phyloP scores from a whole-genome alignment of 1,140 invertebrate genomes.

The Zaprionus nigranus region DNA sequence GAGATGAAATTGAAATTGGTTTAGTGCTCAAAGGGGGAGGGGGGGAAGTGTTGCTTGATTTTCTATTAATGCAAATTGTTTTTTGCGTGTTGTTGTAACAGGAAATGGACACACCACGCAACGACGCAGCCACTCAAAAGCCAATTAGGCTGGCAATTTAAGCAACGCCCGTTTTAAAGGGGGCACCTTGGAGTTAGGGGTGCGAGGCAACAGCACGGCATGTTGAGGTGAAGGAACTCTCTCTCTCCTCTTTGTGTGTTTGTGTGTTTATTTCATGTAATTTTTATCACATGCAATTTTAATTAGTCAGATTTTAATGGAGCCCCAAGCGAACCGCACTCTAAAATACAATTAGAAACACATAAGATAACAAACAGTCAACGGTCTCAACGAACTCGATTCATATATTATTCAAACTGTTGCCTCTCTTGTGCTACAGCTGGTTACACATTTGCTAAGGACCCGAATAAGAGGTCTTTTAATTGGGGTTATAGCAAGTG shows the following conservation, averaged over 20 bases:
- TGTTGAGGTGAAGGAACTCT: constrained; percentile 56
- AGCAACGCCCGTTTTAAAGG: constrained; percentile 34
- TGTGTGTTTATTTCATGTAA: constrained; percentile 3
- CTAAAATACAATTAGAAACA: constrained; percentile 12
- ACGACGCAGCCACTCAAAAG: constrained; percentile 44
- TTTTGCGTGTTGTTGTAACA: constrained; percentile 51
- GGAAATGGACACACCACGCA: constrained; percentile 71
- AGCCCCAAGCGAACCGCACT: constrained; percentile 37
- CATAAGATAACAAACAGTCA: constrained; percentile 19
- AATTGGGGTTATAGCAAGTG: background rate
- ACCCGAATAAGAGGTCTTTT: background rate
- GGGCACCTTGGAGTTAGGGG: background rate
- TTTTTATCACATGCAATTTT: constrained; percentile 62
- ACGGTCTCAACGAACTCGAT: constrained; percentile 6
- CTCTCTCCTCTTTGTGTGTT: constrained; percentile 19
- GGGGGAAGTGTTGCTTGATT: constrained; percentile 1
- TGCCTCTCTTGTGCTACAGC: constrained; percentile 10
- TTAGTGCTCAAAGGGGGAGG: too few species aligned
- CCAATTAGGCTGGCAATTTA: constrained; percentile 72
- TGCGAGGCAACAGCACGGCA: constrained; percentile 6
- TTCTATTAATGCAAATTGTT: constrained; percentile 67
- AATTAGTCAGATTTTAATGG: constrained; percentile 67
- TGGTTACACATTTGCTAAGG: constrained; percentile 37
- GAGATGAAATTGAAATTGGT: constrained; percentile 13
- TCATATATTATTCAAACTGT: constrained; percentile 5